Percentiles rank a stretch among this genome's conserved stretches.
phyloP scores from a whole-genome alignment of 2,888 invertebrate species.

The Coelogynopora nodosa region DNA sequence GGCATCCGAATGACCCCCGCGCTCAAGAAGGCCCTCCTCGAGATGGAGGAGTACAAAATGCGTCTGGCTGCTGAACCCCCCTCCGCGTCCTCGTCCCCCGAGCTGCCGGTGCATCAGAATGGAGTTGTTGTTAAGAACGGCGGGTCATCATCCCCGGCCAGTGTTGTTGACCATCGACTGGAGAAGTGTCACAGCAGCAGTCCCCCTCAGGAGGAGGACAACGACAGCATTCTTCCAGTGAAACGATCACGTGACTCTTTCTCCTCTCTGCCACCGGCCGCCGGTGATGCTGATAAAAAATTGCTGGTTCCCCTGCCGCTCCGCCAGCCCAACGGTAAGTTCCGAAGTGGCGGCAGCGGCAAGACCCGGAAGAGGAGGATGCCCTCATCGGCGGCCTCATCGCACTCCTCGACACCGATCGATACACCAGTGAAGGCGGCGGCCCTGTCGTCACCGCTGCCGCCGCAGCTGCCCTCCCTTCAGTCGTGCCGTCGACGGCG shows the following conservation, averaged over 20 bases:
- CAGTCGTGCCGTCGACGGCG: neutral
- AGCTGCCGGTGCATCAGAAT: too few relatives aligned
- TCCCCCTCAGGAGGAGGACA: neutral
- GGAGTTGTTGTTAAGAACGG: neutral
- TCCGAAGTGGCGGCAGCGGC: neutral
- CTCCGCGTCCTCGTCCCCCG: neutral
- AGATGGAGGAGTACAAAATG: constrained; percentile 10
- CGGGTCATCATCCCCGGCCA: neutral
- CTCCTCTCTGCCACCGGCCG: neutral
- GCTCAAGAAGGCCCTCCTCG: constrained; percentile 12
- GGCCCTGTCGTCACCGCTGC: neutral
- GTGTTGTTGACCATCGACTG: neutral
- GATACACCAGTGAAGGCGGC: neutral
- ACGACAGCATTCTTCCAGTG: neutral
- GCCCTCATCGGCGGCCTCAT: neutral
- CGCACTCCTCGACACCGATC: neutral
- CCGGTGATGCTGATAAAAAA: neutral
- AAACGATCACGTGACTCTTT: too few relatives aligned
- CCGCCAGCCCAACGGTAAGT: neutral
- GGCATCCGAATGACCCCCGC: constrained; percentile 36
- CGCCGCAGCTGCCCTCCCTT: neutral
- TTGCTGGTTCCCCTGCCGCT: neutral
- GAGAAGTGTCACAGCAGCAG: neutral
- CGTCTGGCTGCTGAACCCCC: neutral
- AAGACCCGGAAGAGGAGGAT: neutral